These are phyloP conservation scores for Clitarchus hookeri DNA, from an alignment of 2,888 invertebrate species.

Conservation along the genomic window DNA sequence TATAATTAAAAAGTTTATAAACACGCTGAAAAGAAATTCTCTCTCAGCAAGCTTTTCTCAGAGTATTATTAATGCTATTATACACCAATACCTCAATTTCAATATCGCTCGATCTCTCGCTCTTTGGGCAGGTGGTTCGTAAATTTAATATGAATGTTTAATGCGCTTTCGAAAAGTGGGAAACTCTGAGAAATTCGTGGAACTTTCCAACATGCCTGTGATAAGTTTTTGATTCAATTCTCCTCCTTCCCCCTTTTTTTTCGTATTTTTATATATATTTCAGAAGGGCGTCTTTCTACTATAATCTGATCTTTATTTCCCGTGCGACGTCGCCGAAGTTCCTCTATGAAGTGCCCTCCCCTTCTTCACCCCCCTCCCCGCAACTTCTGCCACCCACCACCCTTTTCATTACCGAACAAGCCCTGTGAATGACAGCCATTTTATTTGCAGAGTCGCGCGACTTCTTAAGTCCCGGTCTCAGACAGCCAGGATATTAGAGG, in stretches of 20 bases:
- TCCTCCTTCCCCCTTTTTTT: not conserved
- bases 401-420: not conserved
- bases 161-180: not conserved
- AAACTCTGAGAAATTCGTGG: not conserved
- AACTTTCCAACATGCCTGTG: not conserved
- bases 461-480: not conserved
- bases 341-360: not conserved
- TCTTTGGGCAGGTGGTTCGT: not conserved
- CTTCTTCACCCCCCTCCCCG: not conserved
- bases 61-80: too few relatives aligned
- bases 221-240: constrained; percentile 6
- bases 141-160: not conserved
- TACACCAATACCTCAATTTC: not conserved
- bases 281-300: not conserved
- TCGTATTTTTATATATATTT: not conserved
- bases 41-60: too few relatives aligned
- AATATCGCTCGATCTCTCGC: not conserved
- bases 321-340: not conserved
- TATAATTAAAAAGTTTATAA: too few relatives aligned
- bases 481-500: not conserved
- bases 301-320: constrained; percentile 14
- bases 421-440: not conserved
- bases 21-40: too few relatives aligned
- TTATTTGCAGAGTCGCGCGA: not conserved
- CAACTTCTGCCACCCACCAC: too few relatives aligned